A percentile compares a stretch with the other conserved stretches of the same genome.
Conservation (phyloP, 1,140 invertebrate genomes). For the Diorhabda carinulata region DNA sequence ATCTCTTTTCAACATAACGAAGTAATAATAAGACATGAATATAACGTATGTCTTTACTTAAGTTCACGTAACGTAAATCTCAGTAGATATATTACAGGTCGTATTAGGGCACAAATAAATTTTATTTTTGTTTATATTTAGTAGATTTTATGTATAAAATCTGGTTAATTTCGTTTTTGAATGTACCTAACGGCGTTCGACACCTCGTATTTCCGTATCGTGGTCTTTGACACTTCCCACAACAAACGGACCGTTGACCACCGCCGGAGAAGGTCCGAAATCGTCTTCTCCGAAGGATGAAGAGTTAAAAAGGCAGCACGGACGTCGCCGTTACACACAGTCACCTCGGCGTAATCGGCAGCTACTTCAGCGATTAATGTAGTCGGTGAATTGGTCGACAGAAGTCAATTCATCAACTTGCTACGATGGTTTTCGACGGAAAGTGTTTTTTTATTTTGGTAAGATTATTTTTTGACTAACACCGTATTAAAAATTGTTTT, state of each 20-base stretch:
- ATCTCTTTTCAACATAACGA: too few species aligned
- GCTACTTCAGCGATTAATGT: neutral
- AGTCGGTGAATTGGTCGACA: neutral
- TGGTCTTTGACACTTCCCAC: constrained; percentile 7
- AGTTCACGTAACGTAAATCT: too few species aligned
- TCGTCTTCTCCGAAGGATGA: neutral
- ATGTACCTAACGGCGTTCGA: too few species aligned
- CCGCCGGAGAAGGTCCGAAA: neutral
- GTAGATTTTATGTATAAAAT: too few species aligned
- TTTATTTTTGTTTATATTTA: too few species aligned
- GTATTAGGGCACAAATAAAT: too few species aligned
- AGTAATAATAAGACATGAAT: too few species aligned
- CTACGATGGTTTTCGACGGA: neutral
- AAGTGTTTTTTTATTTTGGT: neutral
- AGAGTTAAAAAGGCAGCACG: neutral
- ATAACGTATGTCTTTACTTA: too few species aligned
- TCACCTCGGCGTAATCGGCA: neutral
- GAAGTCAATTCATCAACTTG: neutral
- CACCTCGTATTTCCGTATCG: too few species aligned
- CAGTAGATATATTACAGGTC: too few species aligned
- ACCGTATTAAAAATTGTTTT: too few species aligned
- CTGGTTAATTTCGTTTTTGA: too few species aligned
- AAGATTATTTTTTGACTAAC: neutral
- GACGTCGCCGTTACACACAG: neutral
- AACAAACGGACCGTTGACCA: neutral